Base-by-base conservation (phyloP, 2,888 invertebrate genomes). In the Panzeria rudis region DNA sequence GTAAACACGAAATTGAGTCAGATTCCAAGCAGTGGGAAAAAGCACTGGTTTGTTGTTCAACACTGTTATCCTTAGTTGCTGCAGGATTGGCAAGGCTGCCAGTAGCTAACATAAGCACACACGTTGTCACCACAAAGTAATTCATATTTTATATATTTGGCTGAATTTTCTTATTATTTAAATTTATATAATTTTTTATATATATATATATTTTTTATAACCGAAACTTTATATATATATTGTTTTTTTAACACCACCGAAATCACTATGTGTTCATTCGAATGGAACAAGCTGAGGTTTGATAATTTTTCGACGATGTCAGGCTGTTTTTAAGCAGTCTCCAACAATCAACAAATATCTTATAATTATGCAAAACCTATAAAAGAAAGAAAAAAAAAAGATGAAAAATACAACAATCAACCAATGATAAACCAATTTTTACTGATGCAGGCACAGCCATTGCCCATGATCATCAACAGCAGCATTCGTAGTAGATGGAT, bases 1-100 rank as follows among this genome's bases (percentile, higher is more conserved):
- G 95, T 84, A 95, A 92, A 92, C 95, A 95, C 87, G 94, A 94
- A 86, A 95, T 95, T 81, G 95, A 95, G 92, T 95, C 95, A 89
- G 93, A 93, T 87, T 93, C 92, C 86, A 95, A 92, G 89, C 95
- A 95, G 87, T 94, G 93, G 88, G 94, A 93, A 88, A 94, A 91
- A 87, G 88, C 92, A 86, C 93, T 92, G 69, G 90, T 83, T 86
- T 89, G 88, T 61, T 84, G 71, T 41, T 81, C 84, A 41, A 59
- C 86, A 80, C 84, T 85, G 83, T 86, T 88, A 88, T 89, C 89
- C 89, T 91, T 89, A 83, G 88, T 88, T 75, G 75, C 59, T 66
- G 85, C 54, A 87, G 90, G 89, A 89, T 91, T 90, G 87, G 90
- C 91, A 69, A 89, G 89, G 87, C 91, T 90, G 88, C 91, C 89